phyloP scores from a whole-genome alignment of 2,113 vertebrate species.

The Anseranas semipalmata region DNA sequence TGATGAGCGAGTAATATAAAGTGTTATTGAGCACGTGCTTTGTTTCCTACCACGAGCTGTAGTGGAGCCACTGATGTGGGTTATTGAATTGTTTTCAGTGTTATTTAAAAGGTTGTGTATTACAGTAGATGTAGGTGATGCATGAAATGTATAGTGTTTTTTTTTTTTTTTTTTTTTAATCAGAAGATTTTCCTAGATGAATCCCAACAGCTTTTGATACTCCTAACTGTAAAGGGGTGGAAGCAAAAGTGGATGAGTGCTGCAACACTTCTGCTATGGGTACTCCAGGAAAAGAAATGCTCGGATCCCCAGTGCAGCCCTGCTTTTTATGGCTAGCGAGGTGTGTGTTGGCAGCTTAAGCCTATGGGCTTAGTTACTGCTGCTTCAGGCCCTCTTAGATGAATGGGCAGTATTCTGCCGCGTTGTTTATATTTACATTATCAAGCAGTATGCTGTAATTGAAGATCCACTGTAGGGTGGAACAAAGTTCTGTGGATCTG shows the following conservation, averaged over 20 bases:
- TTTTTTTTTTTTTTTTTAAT: neutral
- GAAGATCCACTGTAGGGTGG: neutral
- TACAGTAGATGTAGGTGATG: neutral
- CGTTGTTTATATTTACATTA: neutral
- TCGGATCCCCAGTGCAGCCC: neutral
- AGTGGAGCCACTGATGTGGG: neutral
- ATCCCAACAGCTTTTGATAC: neutral
- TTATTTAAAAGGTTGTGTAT: neutral
- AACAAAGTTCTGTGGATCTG: neutral
- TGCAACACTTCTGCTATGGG: neutral
- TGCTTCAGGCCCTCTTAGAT: neutral
- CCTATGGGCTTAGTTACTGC: neutral
- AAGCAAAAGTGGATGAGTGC: neutral
- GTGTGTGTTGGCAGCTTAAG: neutral
- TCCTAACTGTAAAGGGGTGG: neutral
- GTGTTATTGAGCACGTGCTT: neutral
- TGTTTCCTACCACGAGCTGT: neutral
- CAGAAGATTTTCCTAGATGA: neutral
- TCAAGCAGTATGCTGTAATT: neutral
- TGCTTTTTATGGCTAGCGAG: neutral
- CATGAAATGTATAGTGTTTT: neutral
- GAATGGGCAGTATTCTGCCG: neutral
- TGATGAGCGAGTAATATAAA: neutral
- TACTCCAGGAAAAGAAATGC: neutral
- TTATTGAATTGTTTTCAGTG: neutral